These are phyloP conservation scores for Leontocebus nigricollis DNA, from an alignment of 2,797 vertebrate genomes.

Conservation along the genomic window DNA sequence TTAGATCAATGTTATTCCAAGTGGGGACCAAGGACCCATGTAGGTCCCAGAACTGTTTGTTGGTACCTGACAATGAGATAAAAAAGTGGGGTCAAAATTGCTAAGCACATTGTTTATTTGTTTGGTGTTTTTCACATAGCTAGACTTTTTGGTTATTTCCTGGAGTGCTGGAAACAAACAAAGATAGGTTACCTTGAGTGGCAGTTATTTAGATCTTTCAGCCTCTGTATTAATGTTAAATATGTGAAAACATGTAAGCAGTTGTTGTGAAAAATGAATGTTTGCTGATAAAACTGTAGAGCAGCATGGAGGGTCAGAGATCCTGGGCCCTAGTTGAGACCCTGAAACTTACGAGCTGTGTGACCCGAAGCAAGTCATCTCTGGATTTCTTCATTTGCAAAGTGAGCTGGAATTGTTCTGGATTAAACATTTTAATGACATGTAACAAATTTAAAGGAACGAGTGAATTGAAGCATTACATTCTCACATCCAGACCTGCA, in stretches of 20 bases:
- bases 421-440: slow-evolving; percentile 31
- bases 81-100: not conserved
- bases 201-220: not conserved
- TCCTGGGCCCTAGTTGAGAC: not conserved
- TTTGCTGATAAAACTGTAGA: slow-evolving; percentile 6
- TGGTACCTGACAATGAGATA: not conserved
- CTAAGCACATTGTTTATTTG: not conserved
- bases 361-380: not conserved
- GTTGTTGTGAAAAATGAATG: not conserved
- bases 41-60: not conserved
- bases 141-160: not conserved
- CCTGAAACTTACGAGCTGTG: not conserved
- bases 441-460: not conserved
- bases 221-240: not conserved
- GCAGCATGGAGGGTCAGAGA: not conserved
- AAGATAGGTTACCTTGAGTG: not conserved
- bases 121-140: not conserved
- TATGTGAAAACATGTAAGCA: not conserved
- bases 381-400: not conserved
- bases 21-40: not conserved
- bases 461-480: not conserved
- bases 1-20: not conserved
- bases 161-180: not conserved
- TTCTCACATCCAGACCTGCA: not conserved
- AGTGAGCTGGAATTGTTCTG: not conserved